Conservation (phyloP, 2,888 invertebrate species). For the Glaucopsyche alexis region DNA sequence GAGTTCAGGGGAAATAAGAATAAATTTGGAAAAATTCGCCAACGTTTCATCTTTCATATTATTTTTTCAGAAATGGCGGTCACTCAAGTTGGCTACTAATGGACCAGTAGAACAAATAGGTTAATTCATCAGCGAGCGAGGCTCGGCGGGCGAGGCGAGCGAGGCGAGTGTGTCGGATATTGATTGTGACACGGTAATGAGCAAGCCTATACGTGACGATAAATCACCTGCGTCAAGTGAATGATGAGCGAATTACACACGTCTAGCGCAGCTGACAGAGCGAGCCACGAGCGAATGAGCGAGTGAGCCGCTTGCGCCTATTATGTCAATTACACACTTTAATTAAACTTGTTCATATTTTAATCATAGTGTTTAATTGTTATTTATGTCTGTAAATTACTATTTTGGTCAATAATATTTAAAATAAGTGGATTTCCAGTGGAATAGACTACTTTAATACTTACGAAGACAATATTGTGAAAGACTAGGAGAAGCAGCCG, state of each 20-base stretch:
- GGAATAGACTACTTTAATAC: too few species aligned
- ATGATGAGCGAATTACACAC: constrained; percentile 42
- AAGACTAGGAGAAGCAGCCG: too few species aligned
- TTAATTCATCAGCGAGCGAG: constrained; percentile 55
- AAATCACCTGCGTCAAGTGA: constrained; percentile 54
- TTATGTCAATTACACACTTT: constrained; percentile 12
- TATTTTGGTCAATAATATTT: too few species aligned
- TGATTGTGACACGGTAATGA: constrained; percentile 71
- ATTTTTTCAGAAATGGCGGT: constrained; percentile 1
- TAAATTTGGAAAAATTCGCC: background rate
- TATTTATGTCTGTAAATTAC: background rate
- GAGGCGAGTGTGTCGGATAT: constrained; percentile 50
- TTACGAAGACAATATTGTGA: too few species aligned
- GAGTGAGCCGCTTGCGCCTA: background rate
- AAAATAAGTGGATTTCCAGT: too few species aligned
- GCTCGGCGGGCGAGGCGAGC: constrained; percentile 29
- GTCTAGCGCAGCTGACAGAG: constrained; percentile 33
- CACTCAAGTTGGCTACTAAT: constrained; percentile 33
- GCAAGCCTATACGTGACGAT: constrained; percentile 54
- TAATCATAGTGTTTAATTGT: background rate
- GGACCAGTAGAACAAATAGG: constrained; percentile 48
- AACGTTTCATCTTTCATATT: background rate
- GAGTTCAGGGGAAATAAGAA: background rate
- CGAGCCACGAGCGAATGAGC: background rate
- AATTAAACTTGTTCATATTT: background rate